A percentile compares a stretch with the other conserved stretches of the same genome.
These are phyloP conservation scores for Thamnophis sirtalis DNA, from an alignment of 2,113 vertebrate species.

Conservation along the genomic window DNA sequence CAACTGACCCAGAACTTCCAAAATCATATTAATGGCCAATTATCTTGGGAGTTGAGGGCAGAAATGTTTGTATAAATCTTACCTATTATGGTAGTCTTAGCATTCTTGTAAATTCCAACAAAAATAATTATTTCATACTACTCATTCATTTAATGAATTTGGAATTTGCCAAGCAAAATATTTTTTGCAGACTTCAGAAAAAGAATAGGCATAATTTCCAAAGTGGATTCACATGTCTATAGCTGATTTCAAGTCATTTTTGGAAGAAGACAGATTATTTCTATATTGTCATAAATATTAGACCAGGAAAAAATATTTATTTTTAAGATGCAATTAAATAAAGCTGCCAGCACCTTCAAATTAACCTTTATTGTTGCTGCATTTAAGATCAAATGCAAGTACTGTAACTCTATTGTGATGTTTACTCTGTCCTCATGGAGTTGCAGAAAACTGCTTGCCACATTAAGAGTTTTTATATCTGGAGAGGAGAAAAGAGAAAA, in stretches of 20 bases:
- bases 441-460: neutral
- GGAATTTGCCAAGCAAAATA: neutral
- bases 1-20: neutral
- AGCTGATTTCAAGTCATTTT: neutral
- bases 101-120: slow-evolving; percentile 40
- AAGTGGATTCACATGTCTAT: neutral
- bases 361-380: neutral
- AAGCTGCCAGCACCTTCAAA: neutral
- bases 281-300: neutral
- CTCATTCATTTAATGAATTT: neutral
- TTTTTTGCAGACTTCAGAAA: neutral
- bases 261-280: neutral
- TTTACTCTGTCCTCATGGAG: neutral
- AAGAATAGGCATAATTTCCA: neutral
- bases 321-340: neutral
- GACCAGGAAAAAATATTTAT: neutral
- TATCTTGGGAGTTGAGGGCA: neutral
- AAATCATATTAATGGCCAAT: neutral
- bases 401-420: neutral
- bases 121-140: slow-evolving; percentile 37
- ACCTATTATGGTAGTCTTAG: neutral
- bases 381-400: no score
- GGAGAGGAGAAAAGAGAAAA: neutral
- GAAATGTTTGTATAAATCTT: slow-evolving; percentile 22
- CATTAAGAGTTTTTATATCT: neutral